A percentile compares a stretch with the other conserved stretches of the same genome.
phyloP scores from a whole-genome alignment of 2,888 invertebrate genomes.

The Isotomurus palustris region DNA sequence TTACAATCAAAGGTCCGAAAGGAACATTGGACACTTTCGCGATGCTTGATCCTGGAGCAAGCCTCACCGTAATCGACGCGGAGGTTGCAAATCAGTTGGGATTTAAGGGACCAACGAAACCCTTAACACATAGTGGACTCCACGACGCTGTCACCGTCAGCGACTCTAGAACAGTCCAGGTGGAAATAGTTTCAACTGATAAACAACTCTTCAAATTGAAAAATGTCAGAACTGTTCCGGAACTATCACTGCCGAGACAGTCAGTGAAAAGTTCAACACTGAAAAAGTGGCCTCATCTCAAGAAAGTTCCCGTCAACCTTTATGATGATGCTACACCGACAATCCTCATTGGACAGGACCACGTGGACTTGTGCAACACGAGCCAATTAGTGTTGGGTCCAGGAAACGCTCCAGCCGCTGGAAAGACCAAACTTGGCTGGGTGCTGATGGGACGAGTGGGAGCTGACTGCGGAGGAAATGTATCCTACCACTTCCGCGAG shows the following conservation, averaged over 20 bases:
- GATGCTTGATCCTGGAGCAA: constrained; percentile 14
- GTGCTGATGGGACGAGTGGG: constrained; percentile 8
- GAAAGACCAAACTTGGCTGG: constrained; percentile 16
- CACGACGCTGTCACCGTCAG: neutral
- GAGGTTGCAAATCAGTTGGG: constrained; percentile 10
- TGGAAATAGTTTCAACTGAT: neutral
- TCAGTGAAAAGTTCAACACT: neutral
- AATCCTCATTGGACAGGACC: constrained; percentile 21
- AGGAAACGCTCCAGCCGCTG: constrained; percentile 10
- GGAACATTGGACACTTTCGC: constrained; percentile 9
- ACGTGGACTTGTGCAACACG: constrained; percentile 9
- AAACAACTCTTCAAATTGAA: neutral
- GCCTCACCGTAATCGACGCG: constrained; percentile 9
- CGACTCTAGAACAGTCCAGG: neutral
- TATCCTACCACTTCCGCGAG: neutral
- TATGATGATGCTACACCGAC: neutral
- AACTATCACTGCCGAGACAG: constrained; percentile 10
- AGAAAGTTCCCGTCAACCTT: neutral
- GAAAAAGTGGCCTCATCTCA: constrained; percentile 5
- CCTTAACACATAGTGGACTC: neutral
- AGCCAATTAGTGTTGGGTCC: too few species aligned
- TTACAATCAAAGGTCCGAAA: constrained; percentile 8
- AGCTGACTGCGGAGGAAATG: neutral
- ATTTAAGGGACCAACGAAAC: neutral
- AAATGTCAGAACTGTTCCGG: neutral